Evolutionary conservation across 2,113 vertebrate species (phyloP).

Genomic region (Daboia siamensis): DNA sequence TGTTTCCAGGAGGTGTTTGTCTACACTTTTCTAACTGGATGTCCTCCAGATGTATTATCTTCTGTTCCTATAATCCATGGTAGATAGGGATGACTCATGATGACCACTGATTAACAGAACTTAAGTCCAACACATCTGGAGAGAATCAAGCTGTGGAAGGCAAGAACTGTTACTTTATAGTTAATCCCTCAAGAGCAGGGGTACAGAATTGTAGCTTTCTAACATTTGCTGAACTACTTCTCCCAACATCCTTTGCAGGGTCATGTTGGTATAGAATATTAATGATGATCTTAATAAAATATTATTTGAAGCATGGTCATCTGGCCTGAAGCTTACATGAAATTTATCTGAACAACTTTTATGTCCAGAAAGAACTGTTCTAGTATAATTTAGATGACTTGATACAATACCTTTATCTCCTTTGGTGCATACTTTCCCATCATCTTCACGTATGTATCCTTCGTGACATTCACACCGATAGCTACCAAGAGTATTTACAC

Average conservation of each 20-base stretch:
- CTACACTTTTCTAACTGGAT: not conserved
- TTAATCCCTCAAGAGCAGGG: not conserved
- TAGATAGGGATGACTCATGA: not conserved
- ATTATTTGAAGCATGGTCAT: not conserved
- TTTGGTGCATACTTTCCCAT: slow-evolving; percentile 84
- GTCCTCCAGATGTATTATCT: not conserved
- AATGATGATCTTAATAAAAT: not conserved
- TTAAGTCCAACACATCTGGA: not conserved
- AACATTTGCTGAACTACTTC: not conserved
- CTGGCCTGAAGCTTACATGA: not conserved
- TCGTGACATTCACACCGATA: slow-evolving; percentile 89
- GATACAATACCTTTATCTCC: slow-evolving; percentile 79
- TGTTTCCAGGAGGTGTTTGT: not conserved
- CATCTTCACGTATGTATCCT: slow-evolving; percentile 82
- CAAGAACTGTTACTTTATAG: not conserved
- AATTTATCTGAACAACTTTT: not conserved
- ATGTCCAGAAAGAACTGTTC: rapidly evolving
- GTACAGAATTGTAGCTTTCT: not conserved
- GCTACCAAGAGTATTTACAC: slow-evolving; percentile 87
- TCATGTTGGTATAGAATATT: not conserved
- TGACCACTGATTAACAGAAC: not conserved
- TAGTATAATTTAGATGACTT: not conserved
- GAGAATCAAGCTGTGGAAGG: not conserved
- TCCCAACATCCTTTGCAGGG: not conserved
- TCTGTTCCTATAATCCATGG: not conserved